Evolutionary conservation across 2,888 invertebrate genomes (phyloP), one percentile per base, ranked within the genome.

Genomic region (Gnatocerus cornutus): DNA sequence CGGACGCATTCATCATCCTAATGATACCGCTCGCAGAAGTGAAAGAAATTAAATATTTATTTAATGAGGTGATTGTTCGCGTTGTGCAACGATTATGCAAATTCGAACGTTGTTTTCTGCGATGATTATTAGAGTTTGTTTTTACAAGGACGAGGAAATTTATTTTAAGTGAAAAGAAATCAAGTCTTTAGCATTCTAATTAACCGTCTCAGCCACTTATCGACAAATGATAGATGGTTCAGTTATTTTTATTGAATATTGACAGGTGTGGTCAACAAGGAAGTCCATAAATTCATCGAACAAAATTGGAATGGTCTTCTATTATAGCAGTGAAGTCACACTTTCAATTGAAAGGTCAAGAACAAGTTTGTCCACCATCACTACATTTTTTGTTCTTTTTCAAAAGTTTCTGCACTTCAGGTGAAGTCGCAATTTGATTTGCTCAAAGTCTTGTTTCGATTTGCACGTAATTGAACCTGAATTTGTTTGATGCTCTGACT

Each of bases 21-120:
- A 52, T 46, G 37, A 27, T 29, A 43, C 58, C 29, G 30, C 45
- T 8, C 10, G 59, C 14, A 14, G 33, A 55, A 56, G 39, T 56
- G 65, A 65, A 65, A 65, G 65, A 65, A 64, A 56, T 30, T 59
- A 12, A 41, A 41, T 41, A 30, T 56, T 50, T 65, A 65, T 56
- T 56, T 65, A 65, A 65, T 65, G 65, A 65, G 65, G 65, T 65
- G 65, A 65, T 56, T 65, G 65, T 65, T 65, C 59, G 50, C 10
- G 41, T 67, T 67, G 50, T 50, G 59, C 45, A 67, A 67, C 46
- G 41, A 58, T 67, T 67, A 67, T 67, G 66, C 66, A 67, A 67
- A 67, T 50, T 52, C 50, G 2, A 39, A 59, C 66, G 43, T 64
- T 46, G 53, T 56, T 65, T 58, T 43, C 65, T 56, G 46, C 41